phyloP scores from a whole-genome alignment of 2,113 vertebrate species.

The Cygnus buccinator region DNA sequence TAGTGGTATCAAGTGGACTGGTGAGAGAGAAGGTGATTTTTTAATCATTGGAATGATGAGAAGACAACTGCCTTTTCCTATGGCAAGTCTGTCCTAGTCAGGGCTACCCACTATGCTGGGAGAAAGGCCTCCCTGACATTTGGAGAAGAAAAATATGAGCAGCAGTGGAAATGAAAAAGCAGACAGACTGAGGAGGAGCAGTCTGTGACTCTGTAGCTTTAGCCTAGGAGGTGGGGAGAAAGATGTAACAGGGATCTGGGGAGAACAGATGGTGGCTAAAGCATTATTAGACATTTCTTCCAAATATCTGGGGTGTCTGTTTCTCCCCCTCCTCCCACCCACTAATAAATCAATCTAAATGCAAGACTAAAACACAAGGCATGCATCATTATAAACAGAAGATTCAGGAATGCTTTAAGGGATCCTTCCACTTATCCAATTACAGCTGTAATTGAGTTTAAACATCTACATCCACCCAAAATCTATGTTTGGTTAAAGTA shows the following conservation, averaged over 20 bases:
- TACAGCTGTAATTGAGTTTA: neutral
- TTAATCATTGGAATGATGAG: neutral
- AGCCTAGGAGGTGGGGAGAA: neutral
- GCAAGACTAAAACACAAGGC: neutral
- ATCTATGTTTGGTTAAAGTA: neutral
- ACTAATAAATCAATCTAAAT: neutral
- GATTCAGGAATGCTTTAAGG: neutral
- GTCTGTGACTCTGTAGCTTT: neutral
- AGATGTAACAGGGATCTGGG: neutral
- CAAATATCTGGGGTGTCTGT: neutral
- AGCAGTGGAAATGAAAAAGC: neutral
- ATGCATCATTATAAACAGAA: neutral
- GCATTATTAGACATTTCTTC: neutral
- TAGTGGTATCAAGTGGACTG: neutral
- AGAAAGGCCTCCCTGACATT: neutral
- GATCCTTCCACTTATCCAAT: neutral
- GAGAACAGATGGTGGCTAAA: neutral
- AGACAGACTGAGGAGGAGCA: neutral
- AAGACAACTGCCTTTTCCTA: neutral
- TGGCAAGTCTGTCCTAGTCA: neutral
- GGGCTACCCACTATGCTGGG: neutral
- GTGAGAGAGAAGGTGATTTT: neutral
- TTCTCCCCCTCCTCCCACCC: neutral
- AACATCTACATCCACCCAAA: neutral
- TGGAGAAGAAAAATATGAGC: neutral